Percentiles rank a stretch among this genome's conserved stretches.
These are phyloP conservation scores for Leucophenga varia DNA, from an alignment of 1,140 invertebrate species.

Conservation along the genomic window DNA sequence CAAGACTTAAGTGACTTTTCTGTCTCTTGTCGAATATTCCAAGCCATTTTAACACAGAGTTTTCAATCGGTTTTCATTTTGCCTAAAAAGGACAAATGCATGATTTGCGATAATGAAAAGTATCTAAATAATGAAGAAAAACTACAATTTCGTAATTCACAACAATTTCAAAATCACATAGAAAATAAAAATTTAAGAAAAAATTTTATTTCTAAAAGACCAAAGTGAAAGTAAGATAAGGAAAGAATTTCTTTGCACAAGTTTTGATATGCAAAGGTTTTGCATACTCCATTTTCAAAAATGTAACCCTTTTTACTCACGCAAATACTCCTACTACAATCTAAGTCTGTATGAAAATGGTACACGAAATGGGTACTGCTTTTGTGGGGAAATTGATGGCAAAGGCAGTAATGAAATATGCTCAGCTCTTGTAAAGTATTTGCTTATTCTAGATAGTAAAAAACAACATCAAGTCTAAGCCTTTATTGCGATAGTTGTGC, in stretches of 20 bases:
- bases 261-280: conserved; percentile 9
- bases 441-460: too few species aligned
- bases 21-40: conserved; percentile 4
- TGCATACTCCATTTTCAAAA: too few species aligned
- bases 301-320: too few species aligned
- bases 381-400: too few species aligned
- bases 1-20: background rate
- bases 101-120: conserved; percentile 4
- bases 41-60: conserved; percentile 5
- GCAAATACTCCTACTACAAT: too few species aligned
- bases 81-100: conserved; percentile 10
- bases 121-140: background rate
- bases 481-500: too few species aligned
- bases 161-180: conserved; percentile 4
- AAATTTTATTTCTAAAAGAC: conserved; percentile 9
- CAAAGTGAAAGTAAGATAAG: too few species aligned
- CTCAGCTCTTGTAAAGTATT: too few species aligned
- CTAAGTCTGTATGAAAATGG: too few species aligned
- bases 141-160: background rate
- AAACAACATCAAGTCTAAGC: too few species aligned
- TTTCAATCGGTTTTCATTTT: conserved; percentile 14
- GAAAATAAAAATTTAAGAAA: conserved; percentile 5
- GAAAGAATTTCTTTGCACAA: conserved; percentile 1
- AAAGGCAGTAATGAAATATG: too few species aligned
- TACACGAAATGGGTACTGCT: too few species aligned